phyloP scores from a whole-genome alignment of 1,140 invertebrate genomes.

The Drosophila pseudoobscura region DNA sequence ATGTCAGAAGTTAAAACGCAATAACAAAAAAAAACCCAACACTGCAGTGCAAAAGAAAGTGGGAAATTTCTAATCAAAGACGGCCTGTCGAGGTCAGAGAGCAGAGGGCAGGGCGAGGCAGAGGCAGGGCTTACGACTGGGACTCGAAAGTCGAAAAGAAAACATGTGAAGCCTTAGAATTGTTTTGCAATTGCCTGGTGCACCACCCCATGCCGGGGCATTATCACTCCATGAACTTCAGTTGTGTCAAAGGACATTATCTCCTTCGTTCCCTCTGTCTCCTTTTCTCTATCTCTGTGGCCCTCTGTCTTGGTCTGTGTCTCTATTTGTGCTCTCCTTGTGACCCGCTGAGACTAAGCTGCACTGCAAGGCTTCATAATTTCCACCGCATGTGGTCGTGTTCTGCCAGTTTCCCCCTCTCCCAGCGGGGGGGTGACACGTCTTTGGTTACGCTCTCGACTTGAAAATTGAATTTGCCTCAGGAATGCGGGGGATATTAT shows the following conservation, averaged over 20 bases:
- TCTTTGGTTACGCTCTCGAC: slow-evolving; percentile 27
- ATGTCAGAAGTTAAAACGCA: slow-evolving; percentile 71
- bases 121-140: slow-evolving; percentile 25
- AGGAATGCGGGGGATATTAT: too few relatives aligned
- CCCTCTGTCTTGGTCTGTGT: too few relatives aligned
- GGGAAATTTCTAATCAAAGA: slow-evolving; percentile 76
- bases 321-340: background rate
- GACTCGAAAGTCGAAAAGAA: slow-evolving; percentile 15
- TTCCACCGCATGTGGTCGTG: slow-evolving; percentile 65
- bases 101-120: slow-evolving; percentile 26
- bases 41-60: slow-evolving; percentile 54
- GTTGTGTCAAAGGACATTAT: slow-evolving; percentile 44
- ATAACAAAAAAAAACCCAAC: slow-evolving; percentile 23
- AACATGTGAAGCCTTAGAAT: slow-evolving; percentile 66
- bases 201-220: slow-evolving; percentile 14
- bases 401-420: slow-evolving; percentile 10
- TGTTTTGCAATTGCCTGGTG: slow-evolving; percentile 58
- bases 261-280: slow-evolving; percentile 13
- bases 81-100: slow-evolving; percentile 14
- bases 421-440: slow-evolving; percentile 24
- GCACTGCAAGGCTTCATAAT: slow-evolving; percentile 69
- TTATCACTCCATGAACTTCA: slow-evolving; percentile 33
- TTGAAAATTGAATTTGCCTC: slow-evolving; percentile 35
- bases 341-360: slow-evolving; percentile 41
- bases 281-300: background rate